Percentiles rank a stretch among this genome's conserved stretches.
Conservation (phyloP, 2,888 invertebrate genomes). For the Atrina japonica region DNA sequence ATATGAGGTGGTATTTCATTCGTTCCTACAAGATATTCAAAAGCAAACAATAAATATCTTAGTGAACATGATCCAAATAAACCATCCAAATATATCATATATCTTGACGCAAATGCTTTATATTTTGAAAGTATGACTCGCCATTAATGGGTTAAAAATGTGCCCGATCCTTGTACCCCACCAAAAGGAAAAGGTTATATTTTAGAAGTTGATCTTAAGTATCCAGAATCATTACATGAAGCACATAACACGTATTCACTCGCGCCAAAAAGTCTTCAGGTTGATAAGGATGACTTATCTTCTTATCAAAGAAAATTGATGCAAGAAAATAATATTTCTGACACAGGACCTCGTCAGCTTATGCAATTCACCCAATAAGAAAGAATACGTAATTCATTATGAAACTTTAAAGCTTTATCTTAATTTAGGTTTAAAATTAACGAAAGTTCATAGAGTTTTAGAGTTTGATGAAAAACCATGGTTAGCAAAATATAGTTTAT, state of each 20-base stretch:
- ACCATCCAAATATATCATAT: constrained; percentile 4
- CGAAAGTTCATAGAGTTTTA: constrained; percentile 69
- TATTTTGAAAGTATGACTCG: constrained; percentile 18
- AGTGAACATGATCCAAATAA: neutral
- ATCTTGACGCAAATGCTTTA: constrained; percentile 19
- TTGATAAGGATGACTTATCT: constrained; percentile 20
- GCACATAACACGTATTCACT: constrained; percentile 10
- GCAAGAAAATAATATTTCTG: constrained; percentile 4
- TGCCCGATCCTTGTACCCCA: constrained; percentile 9
- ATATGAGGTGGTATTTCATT: constrained; percentile 22
- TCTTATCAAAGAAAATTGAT: constrained; percentile 8
- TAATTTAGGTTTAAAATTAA: constrained; percentile 55
- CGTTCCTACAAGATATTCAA: constrained; percentile 14
- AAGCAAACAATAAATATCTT: no score
- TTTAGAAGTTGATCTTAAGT: constrained; percentile 25
- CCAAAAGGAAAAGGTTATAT: constrained; percentile 9
- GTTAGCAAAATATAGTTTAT: constrained; percentile 74
- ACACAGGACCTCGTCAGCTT: no score
- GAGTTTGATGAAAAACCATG: no score
- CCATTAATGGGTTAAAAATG: neutral
- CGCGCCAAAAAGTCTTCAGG: neutral
- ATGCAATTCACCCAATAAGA: constrained; percentile 46
- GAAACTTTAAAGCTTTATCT: constrained; percentile 70
- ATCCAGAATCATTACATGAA: constrained; percentile 11
- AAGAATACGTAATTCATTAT: constrained; percentile 77